These are phyloP conservation scores for Rhea pennata DNA, from an alignment of 2,113 vertebrate genomes.

Conservation along the genomic window DNA sequence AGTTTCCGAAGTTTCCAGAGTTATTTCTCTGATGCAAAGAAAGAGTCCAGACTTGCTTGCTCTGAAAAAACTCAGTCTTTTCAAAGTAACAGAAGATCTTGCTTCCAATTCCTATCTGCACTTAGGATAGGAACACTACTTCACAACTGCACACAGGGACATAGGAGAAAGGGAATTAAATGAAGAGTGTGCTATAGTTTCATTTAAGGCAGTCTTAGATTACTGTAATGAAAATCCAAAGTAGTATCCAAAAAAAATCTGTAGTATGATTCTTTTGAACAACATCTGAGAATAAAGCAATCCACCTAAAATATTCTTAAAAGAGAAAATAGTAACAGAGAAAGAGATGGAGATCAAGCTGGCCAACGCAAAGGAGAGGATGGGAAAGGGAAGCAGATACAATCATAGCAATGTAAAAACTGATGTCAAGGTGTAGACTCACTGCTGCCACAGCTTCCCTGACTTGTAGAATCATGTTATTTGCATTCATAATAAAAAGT, in stretches of 20 bases:
- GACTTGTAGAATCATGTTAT: neutral
- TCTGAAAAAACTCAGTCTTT: neutral
- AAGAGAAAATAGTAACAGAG: neutral
- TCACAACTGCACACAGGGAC: neutral
- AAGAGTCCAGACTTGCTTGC: neutral
- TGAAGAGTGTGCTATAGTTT: neutral
- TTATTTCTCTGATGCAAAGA: neutral
- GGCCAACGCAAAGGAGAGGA: neutral
- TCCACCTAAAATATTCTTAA: neutral
- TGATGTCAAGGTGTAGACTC: neutral
- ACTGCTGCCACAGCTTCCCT: neutral
- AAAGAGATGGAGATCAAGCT: neutral
- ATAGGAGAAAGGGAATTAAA: neutral
- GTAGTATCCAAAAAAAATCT: neutral
- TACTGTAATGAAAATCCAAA: neutral
- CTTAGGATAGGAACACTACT: neutral
- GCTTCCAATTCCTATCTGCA: neutral
- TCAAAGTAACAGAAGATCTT: neutral
- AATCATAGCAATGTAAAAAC: neutral
- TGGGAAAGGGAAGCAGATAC: neutral
- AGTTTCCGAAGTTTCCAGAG: neutral
- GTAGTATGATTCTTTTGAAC: neutral
- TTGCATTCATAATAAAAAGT: neutral
- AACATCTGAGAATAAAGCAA: neutral
- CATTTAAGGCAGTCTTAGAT: neutral